These are phyloP conservation scores for Dasyornis broadbenti DNA, from an alignment of 2,113 vertebrate species.

Conservation along the genomic window DNA sequence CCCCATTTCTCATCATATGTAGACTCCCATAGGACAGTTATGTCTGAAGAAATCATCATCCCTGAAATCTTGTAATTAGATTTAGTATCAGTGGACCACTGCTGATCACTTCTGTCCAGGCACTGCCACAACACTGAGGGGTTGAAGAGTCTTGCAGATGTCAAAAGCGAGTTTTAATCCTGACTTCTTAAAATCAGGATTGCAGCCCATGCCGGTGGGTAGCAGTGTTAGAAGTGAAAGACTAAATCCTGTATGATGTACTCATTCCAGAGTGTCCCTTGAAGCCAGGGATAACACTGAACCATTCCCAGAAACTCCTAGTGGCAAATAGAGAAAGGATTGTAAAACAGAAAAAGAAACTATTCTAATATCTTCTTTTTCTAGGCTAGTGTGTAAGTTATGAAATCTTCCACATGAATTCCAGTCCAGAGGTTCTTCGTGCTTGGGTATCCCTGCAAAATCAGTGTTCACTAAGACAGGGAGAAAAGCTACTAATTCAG, in stretches of 20 bases:
- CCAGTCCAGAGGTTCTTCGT: background rate
- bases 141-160: background rate
- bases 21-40: background rate
- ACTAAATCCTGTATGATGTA: background rate
- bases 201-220: background rate
- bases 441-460: background rate
- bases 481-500: background rate
- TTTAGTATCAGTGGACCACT: background rate
- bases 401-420: background rate
- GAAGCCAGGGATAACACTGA: background rate
- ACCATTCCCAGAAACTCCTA: background rate
- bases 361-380: background rate
- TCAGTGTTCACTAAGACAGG: background rate
- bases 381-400: background rate
- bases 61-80: background rate
- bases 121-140: background rate
- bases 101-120: background rate
- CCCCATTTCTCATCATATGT: conserved; percentile 22
- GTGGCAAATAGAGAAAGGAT: background rate
- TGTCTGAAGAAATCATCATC: conserved; percentile 29
- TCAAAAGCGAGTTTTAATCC: background rate
- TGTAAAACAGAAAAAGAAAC: background rate
- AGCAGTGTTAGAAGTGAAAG: background rate
- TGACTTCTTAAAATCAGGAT: background rate
- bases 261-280: background rate